Evolutionary conservation across 2,888 invertebrate species (phyloP), one percentile per base, ranked within the genome.

Genomic region (Eupithecia exiguata): DNA sequence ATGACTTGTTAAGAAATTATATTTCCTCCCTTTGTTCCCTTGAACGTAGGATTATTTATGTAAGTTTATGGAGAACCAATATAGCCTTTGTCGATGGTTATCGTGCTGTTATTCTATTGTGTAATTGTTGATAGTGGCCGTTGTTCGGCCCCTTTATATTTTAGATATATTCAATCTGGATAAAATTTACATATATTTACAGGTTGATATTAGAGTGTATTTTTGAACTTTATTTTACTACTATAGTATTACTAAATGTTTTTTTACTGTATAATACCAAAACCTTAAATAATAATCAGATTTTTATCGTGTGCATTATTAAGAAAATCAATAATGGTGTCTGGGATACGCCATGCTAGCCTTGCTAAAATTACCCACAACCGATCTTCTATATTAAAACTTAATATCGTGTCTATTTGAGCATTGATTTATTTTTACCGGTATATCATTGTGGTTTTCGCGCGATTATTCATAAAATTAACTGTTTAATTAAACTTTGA

Each of bases 31-130:
- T 72, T 76, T 77, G 72, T 77, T 69, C 25, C 46, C 61, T 61
- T 36, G 74, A 58, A 70, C 74, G 70, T 63, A 68, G 35, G 71
- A 76, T 68, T 77, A 76, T 68, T 77, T 78, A 78, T 79, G 72
- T 75, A 77, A 78, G 75, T 76, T 77, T 79, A 75, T 61, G 35
- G 75, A 77, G 67, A 74, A 76, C 71, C 79, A 75, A 78, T 77
- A 75, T 58, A 74, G 71, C 77, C 72, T 69, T 79, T 78, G 77
- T 79, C 46, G 69, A 62, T 75, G 75, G 74, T 76, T 77, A 76
- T 75, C 75, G 46, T 70, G 25, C 61, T 70, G 67, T 67, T 70
- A 68, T 49, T 46, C 68, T 58, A 69, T 80, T 78, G 79, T 80
- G 18, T 67, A 46, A 66, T 70, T 69, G 71, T 77, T 70, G 71